Evolutionary conservation across 2,113 vertebrate species (phyloP).

Genomic region (Ranitomeya imitator): DNA sequence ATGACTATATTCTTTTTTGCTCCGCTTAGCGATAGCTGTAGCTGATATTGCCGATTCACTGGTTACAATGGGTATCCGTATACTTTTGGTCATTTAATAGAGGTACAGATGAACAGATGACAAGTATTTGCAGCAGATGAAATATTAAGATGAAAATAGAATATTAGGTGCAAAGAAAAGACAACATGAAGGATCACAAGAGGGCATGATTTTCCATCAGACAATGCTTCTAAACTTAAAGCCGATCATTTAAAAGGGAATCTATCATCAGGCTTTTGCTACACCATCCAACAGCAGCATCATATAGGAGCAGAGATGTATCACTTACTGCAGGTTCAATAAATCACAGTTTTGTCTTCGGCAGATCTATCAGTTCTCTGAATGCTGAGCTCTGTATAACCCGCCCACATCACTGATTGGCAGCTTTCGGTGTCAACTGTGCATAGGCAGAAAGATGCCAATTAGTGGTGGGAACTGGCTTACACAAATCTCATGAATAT

Average conservation of each 20-base stretch:
- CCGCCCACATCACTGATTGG: too few relatives aligned
- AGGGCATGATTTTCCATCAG: neutral
- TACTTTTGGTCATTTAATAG: neutral
- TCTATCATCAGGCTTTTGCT: too few relatives aligned
- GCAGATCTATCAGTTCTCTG: too few relatives aligned
- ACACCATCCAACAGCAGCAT: too few relatives aligned
- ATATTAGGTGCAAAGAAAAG: slow-evolving; percentile 38
- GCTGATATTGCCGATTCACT: neutral
- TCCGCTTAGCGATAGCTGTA: neutral
- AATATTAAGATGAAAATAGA: neutral
- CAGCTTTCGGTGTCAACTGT: too few relatives aligned
- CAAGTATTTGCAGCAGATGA: neutral
- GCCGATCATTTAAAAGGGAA: neutral
- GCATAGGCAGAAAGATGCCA: too few relatives aligned
- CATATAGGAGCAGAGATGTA: too few relatives aligned
- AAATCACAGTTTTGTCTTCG: too few relatives aligned
- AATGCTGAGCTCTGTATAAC: too few relatives aligned
- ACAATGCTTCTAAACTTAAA: neutral
- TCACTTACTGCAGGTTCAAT: too few relatives aligned
- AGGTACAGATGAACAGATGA: neutral
- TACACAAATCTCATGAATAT: too few relatives aligned
- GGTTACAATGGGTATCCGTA: neutral
- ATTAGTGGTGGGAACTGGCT: too few relatives aligned
- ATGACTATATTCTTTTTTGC: neutral
- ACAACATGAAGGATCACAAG: slow-evolving; percentile 21